Evolutionary conservation across 2,797 vertebrate species (phyloP).

Genomic region (Cryptoblepharus egeriae): DNA sequence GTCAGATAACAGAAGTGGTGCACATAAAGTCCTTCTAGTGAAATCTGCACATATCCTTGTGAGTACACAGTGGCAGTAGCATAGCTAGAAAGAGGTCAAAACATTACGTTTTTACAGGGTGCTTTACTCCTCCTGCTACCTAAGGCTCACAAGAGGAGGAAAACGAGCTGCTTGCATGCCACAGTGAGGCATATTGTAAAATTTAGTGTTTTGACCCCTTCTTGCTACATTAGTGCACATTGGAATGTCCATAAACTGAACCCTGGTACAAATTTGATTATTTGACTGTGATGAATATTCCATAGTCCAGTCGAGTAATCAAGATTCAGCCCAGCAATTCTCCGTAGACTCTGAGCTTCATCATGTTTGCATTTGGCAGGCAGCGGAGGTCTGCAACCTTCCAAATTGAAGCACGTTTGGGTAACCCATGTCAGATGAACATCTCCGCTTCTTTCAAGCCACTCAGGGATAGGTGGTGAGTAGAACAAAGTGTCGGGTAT

Average conservation of each 20-base stretch:
- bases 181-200: too few species aligned
- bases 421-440: rapidly evolving
- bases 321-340: neutral
- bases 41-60: neutral
- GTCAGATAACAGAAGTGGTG: neutral
- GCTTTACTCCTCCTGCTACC: too few species aligned
- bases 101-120: too few species aligned
- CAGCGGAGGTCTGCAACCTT: slow-evolving; percentile 15
- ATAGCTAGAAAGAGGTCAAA: too few species aligned
- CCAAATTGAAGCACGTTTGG: neutral
- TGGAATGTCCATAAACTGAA: neutral
- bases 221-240: too few species aligned
- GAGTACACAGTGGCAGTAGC: too few species aligned
- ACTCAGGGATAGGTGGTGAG: rapidly evolving
- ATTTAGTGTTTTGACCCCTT: too few species aligned
- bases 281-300: neutral
- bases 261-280: neutral
- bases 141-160: too few species aligned
- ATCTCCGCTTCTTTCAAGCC: rapidly evolving
- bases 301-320: neutral
- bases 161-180: too few species aligned
- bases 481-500: rapidly evolving
- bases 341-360: neutral
- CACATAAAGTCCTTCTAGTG: neutral
- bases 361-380: rapidly evolving